Base-by-base conservation (phyloP, 2,888 invertebrate genomes). In the Autographa gamma region DNA sequence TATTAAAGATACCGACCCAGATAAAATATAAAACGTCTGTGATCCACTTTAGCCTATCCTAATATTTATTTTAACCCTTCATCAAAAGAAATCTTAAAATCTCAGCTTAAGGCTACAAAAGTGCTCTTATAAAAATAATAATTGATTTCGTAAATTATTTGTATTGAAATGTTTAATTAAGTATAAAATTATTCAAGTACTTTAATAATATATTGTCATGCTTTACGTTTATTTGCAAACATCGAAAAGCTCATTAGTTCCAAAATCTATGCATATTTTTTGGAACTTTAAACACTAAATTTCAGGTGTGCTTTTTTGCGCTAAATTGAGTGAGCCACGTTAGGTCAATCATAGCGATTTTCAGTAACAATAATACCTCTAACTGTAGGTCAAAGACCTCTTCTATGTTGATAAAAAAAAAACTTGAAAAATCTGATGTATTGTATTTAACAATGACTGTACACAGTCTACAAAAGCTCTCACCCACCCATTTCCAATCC, bases 61-160 rank as follows among this genome's bases (percentile, higher is more conserved):
- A 80, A 84, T 82, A 84, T 84, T 84, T 71, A 71, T 63, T 11
- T 73, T 61, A 73, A 84, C 75, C 83, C 75, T 80, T 80, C 76
- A 84, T 84, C 80, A 80, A 84, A 82, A 63, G 71, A 74, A 73
- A 68, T 84, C 75, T 77, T 61, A 13, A 43, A 34, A n/a, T 69
- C 73, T 76, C 62, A 69, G 64, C 63, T 74, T 71, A 59, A 32
- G 56, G 16, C 66, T 65, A 31, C 61, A 77, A 58, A 77, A 71
- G 59, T 73, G 60, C 66, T 74, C 69, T 69, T 18, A 62, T 34
- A 32, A 69, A 66, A 75, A 74, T 74, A 14, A 63, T 66, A 66
- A 62, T 59, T 48, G 48, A 61, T 58, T 52, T n/a, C 25, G 41
- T 43, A 62, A 68, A 77, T n/a, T n/a, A 52, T 18, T 56, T 76